Evolutionary conservation across 2,888 invertebrate genomes (phyloP).

Genomic region (Cacoxenus indagator): DNA sequence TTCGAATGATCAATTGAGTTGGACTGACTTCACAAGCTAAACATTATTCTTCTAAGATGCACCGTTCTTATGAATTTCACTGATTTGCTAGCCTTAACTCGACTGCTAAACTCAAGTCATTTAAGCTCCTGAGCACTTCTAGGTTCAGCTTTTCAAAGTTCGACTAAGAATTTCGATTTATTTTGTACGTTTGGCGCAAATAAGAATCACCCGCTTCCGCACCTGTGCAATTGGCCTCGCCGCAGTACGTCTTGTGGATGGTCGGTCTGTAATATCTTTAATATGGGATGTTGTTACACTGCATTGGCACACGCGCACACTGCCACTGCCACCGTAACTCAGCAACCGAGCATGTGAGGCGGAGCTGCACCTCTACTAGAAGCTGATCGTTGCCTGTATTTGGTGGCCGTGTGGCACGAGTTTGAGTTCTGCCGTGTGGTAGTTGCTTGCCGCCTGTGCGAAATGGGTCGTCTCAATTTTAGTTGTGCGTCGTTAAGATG

Average conservation of each 20-base stretch:
- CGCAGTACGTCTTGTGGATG: slow-evolving; percentile 46
- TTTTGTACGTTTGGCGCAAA: no score
- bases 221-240: slow-evolving; percentile 14
- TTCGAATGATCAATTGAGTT: no score
- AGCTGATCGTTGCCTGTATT: slow-evolving; percentile 16
- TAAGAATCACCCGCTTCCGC: slow-evolving; percentile 9
- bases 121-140: no score
- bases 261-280: slow-evolving; percentile 65
- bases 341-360: background rate
- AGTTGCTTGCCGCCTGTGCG: slow-evolving; percentile 31
- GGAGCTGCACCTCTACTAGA: background rate
- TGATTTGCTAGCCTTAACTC: no score
- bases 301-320: slow-evolving; percentile 69
- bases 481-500: background rate
- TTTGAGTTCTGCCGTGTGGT: slow-evolving; percentile 13
- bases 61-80: no score
- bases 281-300: slow-evolving; percentile 68
- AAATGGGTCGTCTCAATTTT: background rate
- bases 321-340: slow-evolving; percentile 57
- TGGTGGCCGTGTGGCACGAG: slow-evolving; percentile 31
- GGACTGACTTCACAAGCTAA: no score
- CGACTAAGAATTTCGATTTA: no score
- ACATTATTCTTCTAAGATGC: no score
- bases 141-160: no score
- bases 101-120: no score